Evolutionary conservation across 2,797 vertebrate species (phyloP), one percentile per base, ranked within the genome.

Genomic region (Diglossa cyanea): DNA sequence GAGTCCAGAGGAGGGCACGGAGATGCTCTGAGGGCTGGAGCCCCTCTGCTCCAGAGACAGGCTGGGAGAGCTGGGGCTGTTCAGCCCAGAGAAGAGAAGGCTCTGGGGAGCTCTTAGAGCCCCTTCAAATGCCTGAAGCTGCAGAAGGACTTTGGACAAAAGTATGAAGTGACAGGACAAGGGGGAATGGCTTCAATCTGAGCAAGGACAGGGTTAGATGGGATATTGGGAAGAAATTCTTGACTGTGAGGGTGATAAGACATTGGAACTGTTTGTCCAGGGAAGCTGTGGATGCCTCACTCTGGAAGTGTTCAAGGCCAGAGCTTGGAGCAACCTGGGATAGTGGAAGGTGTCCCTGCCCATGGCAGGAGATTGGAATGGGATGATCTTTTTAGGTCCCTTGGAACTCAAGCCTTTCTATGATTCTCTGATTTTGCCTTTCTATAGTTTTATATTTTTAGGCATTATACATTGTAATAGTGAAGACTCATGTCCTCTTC

Each of bases 1-100:
- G 18, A 40, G 9, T 6, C 15, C 39, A 58, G 44, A 57, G 20
- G 50, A 57, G 14, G 10, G 20, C 72, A 57, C 0, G 0, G 5
- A 23, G 30, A 39, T 33, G n/a, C 17, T 63, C n/a, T 35, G 48
- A 35, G 57, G 50, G 14, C 44, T 57, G 57, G 17, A 51, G 14
- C 8, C 7, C 8, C 37, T 50, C 57, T 57, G 20, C 28, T 70
- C 17, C 31, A 14, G 44, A 39, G 11, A 10, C 28, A 26, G 17
- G 3, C 12, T 83, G 65, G 21, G n/a, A 45, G 20, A 58, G 21
- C 4, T 58, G 33, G 3, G 25, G 3, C 1, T 45, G 30, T 2
- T 26, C 58, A 65, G 18, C 17, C 14, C 58, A 51, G 51, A 58
- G 30, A 44, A 44, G 4, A 48, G 15, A 44, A 63, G 14, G 19